Conservation (phyloP, 2,888 invertebrate species). For the Galerucella calmariensis region DNA sequence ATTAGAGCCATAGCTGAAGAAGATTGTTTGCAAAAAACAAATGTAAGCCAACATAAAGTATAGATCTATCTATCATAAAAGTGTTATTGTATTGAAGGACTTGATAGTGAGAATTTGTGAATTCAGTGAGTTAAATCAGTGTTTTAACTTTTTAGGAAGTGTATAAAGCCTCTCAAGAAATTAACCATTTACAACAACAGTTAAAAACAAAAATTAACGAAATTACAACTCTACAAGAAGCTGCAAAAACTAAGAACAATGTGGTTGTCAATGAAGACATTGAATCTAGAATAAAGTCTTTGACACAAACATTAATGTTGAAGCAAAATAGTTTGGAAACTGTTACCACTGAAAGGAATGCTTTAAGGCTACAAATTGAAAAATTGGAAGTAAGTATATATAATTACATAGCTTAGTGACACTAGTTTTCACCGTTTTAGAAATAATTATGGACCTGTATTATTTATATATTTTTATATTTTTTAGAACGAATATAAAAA, state of each 20-base stretch:
- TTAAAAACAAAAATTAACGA: conserved; percentile 62
- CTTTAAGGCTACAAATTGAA: conserved; percentile 84
- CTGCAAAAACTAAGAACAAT: conserved; percentile 60
- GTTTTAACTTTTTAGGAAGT: conserved; percentile 57
- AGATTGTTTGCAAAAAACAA: conserved; percentile 59
- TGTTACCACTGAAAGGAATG: conserved; percentile 86
- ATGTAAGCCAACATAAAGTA: conserved; percentile 44
- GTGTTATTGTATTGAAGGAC: too few relatives aligned
- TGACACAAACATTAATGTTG: conserved; percentile 86
- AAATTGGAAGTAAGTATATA: conserved; percentile 73
- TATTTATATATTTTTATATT: conserved; percentile 27
- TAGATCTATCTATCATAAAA: neutral
- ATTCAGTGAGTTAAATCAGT: too few relatives aligned
- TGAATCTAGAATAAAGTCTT: conserved; percentile 67
- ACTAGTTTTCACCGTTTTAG: too few relatives aligned
- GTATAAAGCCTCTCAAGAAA: conserved; percentile 65
- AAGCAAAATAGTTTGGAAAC: conserved; percentile 88
- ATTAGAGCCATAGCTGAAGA: conserved; percentile 65
- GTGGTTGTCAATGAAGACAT: conserved; percentile 67
- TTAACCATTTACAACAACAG: conserved; percentile 62
- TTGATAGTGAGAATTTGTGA: too few relatives aligned
- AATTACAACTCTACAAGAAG: conserved; percentile 61
- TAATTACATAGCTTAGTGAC: conserved; percentile 52
- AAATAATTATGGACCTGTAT: conserved; percentile 54
- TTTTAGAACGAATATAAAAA: conserved; percentile 72